Conservation (phyloP, 2,113 vertebrate genomes). For the Nipponia nippon region DNA sequence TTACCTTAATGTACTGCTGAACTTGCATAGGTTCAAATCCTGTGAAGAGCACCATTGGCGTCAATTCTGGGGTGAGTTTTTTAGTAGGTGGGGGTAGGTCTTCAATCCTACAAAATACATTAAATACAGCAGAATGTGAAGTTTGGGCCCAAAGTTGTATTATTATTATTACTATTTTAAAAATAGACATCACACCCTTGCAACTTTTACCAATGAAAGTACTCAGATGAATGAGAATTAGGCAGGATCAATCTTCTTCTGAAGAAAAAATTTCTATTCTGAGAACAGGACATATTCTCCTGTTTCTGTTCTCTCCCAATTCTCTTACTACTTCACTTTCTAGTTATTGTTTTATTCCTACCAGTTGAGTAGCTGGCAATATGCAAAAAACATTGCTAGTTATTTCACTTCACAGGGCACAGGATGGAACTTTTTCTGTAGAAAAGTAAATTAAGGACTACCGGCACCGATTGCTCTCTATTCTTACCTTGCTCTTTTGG, state of each 20-base stretch:
- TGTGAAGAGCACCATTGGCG: constrained; percentile 89
- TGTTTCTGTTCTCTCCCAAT: neutral
- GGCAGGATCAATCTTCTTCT: neutral
- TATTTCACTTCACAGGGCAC: neutral
- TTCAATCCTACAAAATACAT: constrained; percentile 78
- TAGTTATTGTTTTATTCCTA: neutral
- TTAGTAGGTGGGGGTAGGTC: constrained; percentile 87
- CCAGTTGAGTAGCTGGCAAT: neutral
- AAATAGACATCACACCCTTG: neutral
- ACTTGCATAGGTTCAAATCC: constrained; percentile 91
- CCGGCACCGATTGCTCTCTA: fast-evolving
- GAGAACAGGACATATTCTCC: neutral
- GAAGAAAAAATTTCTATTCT: neutral
- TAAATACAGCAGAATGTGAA: neutral
- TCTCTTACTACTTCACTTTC: neutral
- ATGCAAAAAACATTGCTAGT: neutral
- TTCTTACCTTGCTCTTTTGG: constrained; percentile 88
- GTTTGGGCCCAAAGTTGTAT: neutral
- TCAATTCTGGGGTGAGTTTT: constrained; percentile 87
- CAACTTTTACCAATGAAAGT: neutral
- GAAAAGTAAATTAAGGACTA: neutral
- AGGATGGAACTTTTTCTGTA: neutral
- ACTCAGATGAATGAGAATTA: neutral
- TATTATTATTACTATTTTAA: neutral
- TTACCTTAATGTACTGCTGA: constrained; percentile 93